A percentile compares a stretch with the other conserved stretches of the same genome.
These are phyloP conservation scores for Crematogaster levior DNA, from an alignment of 2,888 invertebrate genomes.

Conservation along the genomic window DNA sequence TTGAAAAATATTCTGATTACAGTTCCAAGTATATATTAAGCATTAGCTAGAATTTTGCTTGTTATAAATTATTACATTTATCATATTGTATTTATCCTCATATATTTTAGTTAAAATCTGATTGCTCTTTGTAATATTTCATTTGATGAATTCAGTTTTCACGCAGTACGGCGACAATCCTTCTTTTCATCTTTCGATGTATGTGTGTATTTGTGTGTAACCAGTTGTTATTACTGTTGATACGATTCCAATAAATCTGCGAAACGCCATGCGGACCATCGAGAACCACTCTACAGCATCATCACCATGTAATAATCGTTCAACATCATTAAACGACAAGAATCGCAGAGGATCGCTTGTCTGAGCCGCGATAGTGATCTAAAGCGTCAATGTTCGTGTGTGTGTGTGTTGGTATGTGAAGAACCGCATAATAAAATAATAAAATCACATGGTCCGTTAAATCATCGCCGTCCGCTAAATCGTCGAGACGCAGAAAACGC, in stretches of 20 bases:
- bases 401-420: background rate
- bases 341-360: slow-evolving; percentile 37
- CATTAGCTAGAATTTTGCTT: background rate
- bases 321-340: background rate
- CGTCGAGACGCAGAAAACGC: slow-evolving; percentile 12
- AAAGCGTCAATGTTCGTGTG: background rate
- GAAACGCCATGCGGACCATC: slow-evolving; percentile 58
- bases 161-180: background rate
- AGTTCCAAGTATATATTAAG: background rate
- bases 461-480: slow-evolving; percentile 11
- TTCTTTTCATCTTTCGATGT: background rate
- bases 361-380: slow-evolving; percentile 59
- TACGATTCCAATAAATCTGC: slow-evolving; percentile 59
- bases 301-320: slow-evolving; percentile 25
- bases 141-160: background rate
- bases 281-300: background rate
- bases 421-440: slow-evolving; percentile 62
- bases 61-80: background rate
- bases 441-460: slow-evolving; percentile 63
- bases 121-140: background rate
- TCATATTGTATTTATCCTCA: background rate
- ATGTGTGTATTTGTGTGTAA: background rate
- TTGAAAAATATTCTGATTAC: background rate
- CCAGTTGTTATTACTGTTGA: slow-evolving; percentile 64
- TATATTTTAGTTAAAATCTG: background rate